Conservation (phyloP, 92 coral and sea anemone genomes). For the Umimayanthus kanabou region DNA sequence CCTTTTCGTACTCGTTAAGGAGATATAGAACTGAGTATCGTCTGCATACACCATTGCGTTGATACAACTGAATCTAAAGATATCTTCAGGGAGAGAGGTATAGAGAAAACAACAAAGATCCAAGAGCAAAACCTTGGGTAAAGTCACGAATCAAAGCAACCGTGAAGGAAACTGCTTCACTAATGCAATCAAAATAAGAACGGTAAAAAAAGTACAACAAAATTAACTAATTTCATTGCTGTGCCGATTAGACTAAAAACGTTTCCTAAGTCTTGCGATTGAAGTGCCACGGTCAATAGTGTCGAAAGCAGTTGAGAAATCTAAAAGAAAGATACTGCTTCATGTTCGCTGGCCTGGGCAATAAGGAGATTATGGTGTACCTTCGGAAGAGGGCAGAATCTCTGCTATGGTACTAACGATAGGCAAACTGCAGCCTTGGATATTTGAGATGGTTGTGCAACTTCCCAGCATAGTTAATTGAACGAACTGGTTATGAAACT, state of each 20-base stretch:
- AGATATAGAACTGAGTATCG: neutral
- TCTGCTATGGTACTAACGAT: neutral
- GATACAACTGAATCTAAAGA: neutral
- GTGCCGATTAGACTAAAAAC: neutral
- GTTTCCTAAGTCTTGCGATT: neutral
- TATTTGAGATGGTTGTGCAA: too few relatives aligned
- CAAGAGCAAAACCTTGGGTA: too few relatives aligned
- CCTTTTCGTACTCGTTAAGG: neutral
- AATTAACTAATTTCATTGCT: neutral
- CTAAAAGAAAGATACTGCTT: too few relatives aligned
- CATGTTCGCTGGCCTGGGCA: neutral
- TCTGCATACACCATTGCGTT: neutral
- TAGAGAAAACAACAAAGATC: too few relatives aligned
- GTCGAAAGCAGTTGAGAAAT: neutral
- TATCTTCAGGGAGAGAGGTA: neutral
- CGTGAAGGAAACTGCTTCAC: neutral
- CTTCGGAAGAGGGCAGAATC: neutral
- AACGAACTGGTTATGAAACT: too few relatives aligned
- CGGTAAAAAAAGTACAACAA: neutral
- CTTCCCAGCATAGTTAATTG: too few relatives aligned
- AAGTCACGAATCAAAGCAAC: neutral
- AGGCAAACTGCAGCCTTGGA: too few relatives aligned
- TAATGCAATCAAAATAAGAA: neutral
- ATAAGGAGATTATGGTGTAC: neutral
- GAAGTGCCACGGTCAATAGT: neutral